Conservation (phyloP, 2,888 invertebrate species). For the Agrilus biguttatus region DNA sequence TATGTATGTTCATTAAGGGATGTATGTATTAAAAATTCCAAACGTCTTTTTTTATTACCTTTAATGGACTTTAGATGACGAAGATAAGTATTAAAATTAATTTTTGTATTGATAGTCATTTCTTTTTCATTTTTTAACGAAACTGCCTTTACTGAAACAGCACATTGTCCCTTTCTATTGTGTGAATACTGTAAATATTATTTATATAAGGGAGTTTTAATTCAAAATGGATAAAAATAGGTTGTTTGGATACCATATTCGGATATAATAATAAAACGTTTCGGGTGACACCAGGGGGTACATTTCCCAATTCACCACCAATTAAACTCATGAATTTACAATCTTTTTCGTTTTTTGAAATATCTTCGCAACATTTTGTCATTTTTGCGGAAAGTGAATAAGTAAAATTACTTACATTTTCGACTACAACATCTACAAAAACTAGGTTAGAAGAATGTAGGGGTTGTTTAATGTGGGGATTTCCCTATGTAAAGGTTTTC, state of each 20-base stretch:
- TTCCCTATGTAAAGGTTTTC: background rate
- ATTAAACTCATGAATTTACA: slow-evolving; percentile 23
- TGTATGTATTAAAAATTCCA: background rate
- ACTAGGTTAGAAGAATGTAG: background rate
- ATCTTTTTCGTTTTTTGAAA: slow-evolving; percentile 17
- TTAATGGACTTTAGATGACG: too few relatives aligned
- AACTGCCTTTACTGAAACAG: slow-evolving; percentile 13
- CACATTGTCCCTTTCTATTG: slow-evolving; percentile 17
- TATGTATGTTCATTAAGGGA: background rate
- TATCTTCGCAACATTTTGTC: slow-evolving; percentile 23
- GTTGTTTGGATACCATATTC: slow-evolving; percentile 22
- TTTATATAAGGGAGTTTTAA: too few relatives aligned
- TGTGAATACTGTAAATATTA: slow-evolving; percentile 15
- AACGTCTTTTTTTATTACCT: background rate
- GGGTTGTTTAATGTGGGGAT: background rate
- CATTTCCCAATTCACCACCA: slow-evolving; percentile 25
- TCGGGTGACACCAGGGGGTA: slow-evolving; percentile 17
- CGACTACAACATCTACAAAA: slow-evolving; percentile 14
- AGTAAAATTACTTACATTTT: slow-evolving; percentile 12
- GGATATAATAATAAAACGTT: slow-evolving; percentile 28
- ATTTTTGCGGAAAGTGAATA: slow-evolving; percentile 19
- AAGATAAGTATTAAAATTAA: background rate
- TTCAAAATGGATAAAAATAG: too few relatives aligned
- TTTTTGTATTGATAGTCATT: slow-evolving; percentile 4
- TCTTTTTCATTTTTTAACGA: slow-evolving; percentile 9